A percentile compares a stretch with the other conserved stretches of the same genome.
phyloP scores from a whole-genome alignment of 2,113 vertebrate species.

The Hiodon tergisus region DNA sequence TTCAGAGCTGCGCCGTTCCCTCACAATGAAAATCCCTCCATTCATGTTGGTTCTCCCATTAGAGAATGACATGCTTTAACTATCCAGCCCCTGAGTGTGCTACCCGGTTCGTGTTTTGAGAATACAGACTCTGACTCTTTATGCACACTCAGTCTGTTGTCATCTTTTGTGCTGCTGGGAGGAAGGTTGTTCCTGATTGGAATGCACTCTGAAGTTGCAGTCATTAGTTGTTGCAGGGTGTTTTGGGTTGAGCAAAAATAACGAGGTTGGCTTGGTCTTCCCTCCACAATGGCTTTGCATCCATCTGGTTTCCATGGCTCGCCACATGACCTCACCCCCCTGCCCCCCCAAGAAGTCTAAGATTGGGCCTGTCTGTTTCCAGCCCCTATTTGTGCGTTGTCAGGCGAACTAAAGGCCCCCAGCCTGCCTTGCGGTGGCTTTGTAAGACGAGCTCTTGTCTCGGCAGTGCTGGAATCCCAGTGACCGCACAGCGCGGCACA shows the following conservation, averaged over 20 bases:
- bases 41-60: background rate
- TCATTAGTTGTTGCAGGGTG: background rate
- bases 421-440: constrained; percentile 5
- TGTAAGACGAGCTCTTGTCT: constrained; percentile 11
- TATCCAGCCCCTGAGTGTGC: background rate
- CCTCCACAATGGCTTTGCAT: background rate
- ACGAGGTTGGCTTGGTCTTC: background rate
- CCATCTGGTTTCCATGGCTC: background rate
- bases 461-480: constrained; percentile 37
- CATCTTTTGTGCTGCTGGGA: background rate
- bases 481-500: constrained; percentile 27
- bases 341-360: constrained; percentile 4
- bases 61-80: background rate
- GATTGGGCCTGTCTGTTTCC: constrained; percentile 20
- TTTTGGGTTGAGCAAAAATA: background rate
- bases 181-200: background rate
- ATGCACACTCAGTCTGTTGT: background rate
- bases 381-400: constrained; percentile 14
- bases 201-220: background rate
- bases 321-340: constrained; percentile 15
- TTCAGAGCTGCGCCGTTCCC: too few relatives aligned
- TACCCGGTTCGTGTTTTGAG: background rate
- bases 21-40: background rate
- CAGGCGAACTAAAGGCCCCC: constrained; percentile 6
- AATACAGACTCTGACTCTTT: background rate